Base-by-base conservation (phyloP, 2,888 invertebrate species). In the Philereme vetulata region DNA sequence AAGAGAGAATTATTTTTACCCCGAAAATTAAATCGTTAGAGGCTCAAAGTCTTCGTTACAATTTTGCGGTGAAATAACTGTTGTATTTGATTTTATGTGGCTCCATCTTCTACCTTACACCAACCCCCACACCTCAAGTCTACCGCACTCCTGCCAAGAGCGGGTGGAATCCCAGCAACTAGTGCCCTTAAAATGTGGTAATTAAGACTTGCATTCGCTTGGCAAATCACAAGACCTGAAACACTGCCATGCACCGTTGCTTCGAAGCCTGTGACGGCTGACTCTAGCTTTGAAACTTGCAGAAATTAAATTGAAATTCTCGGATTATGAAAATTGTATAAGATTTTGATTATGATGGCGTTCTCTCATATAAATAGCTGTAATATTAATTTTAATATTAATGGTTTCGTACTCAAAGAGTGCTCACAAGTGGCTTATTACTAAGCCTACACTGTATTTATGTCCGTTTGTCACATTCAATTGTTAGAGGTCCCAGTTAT, bases 121-220 rank as follows among this genome's bases (percentile, higher is more conserved):
- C 82, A 78, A 43, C 66, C 69, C 32, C 60, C 59, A 72, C 60
- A 68, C 75, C 75, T 85, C 77, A 73, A 90, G 87, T 72, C 80
- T 77, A 75, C 75, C 72, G 78, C 81, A 76, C 83, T 85, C 72
- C 76, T 75, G 68, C 78, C 72, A 74, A 60, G 60, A 51, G 52
- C 59, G 11, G 47, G 62, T 44, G 51, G 60, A 51, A 53, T 48
- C 48, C 45, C 59, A 55, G 73, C 82, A 71, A 84, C 84, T 83
- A 88, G 88, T 70, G 82, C 87, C 78, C 87, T 91, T 87, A 90
- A 81, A 76, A 67, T 72, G 72, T 80, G 84, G 82, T 81, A 87
- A 86, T 88, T 88, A 90, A 85, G 87, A 82, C 80, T 82, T 80
- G 83, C 78, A 84, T 89, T 89, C 85, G 88, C 86, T 78, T 84